These are phyloP conservation scores for Aphyosemion australe DNA, from an alignment of 2,113 vertebrate species.

Conservation along the genomic window DNA sequence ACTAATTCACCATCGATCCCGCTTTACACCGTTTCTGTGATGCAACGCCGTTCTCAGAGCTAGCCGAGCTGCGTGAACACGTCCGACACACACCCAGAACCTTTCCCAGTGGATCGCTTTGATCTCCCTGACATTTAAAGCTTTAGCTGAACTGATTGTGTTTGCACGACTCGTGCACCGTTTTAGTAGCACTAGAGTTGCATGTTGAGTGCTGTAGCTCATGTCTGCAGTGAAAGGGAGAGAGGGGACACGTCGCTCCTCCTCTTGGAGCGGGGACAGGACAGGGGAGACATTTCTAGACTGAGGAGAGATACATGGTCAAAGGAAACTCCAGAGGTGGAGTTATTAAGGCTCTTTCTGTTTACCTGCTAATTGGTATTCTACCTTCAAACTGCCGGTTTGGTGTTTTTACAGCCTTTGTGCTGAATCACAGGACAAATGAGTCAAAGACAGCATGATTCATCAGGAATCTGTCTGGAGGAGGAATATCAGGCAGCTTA, in stretches of 20 bases:
- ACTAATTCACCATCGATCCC: too few relatives aligned
- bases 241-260: slow-evolving; percentile 64
- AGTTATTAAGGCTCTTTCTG: slow-evolving; percentile 13
- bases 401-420: too few relatives aligned
- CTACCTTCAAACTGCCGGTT: too few relatives aligned
- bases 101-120: too few relatives aligned
- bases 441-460: slow-evolving; percentile 13
- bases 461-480: slow-evolving; percentile 15
- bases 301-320: slow-evolving; percentile 66
- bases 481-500: slow-evolving; percentile 45
- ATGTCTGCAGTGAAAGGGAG: slow-evolving; percentile 25
- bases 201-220: slow-evolving; percentile 2
- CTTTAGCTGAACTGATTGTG: not conserved
- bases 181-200: slow-evolving; percentile 29
- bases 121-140: not conserved
- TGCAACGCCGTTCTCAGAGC: too few relatives aligned
- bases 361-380: too few relatives aligned
- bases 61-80: too few relatives aligned
- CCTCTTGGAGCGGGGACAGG: slow-evolving; percentile 61
- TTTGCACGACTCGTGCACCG: not conserved
- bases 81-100: too few relatives aligned
- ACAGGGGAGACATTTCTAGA: slow-evolving; percentile 69
- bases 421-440: slow-evolving; percentile 4
- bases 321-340: slow-evolving; percentile 41
- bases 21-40: too few relatives aligned